Base-by-base conservation (phyloP, 2,888 invertebrate species). In the Salticus scenicus region DNA sequence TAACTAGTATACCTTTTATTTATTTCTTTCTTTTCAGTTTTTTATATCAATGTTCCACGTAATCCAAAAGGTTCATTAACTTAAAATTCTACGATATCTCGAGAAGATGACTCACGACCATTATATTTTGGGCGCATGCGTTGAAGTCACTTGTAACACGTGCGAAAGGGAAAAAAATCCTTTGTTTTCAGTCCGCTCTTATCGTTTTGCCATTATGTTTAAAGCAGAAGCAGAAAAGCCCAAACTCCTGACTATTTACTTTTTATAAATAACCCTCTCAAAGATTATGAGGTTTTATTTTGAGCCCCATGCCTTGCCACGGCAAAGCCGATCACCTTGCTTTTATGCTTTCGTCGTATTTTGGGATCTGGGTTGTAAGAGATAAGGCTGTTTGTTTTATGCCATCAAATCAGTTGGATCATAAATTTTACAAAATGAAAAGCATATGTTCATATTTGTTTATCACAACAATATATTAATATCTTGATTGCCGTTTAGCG, bases 101-200 rank as follows among this genome's bases (percentile, higher is more conserved):
- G 24, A 57, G 57, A 57, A 57, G 24, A 24, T 57, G 57, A 57
- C 24, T 57, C 57, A 57, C 24, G 20, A 5, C 57, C 57, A 57
- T 57, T 57, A 57, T 57, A 12, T n/a, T 17, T 17, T 17, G 47
- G 2, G 24, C 57, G 57, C 57, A 57, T 57, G 57, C 57, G 24
- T 24, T 1, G 5, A 1, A 24, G 20, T 20, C 5, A 5, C 14
- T 5, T 24, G 57, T 57, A 57, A 67, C 72, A 66, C 66, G 79
- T 66, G 64, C 66, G 20, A 27, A 17, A 31, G 28, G 24, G 37
- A 8, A 47, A 14, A 30, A 67, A 73, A 69, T 69, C 37, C 82
- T 75, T 82, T 82, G 82, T 82, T 70, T 82, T 82, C 69, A 14
- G 47, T 20, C 74, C 47, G 75, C 75, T 57, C 82, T 75, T 82